Percentiles rank a stretch among this genome's conserved stretches.
phyloP scores from a whole-genome alignment of 2,888 invertebrate genomes.

The Drosophila engyochracea region DNA sequence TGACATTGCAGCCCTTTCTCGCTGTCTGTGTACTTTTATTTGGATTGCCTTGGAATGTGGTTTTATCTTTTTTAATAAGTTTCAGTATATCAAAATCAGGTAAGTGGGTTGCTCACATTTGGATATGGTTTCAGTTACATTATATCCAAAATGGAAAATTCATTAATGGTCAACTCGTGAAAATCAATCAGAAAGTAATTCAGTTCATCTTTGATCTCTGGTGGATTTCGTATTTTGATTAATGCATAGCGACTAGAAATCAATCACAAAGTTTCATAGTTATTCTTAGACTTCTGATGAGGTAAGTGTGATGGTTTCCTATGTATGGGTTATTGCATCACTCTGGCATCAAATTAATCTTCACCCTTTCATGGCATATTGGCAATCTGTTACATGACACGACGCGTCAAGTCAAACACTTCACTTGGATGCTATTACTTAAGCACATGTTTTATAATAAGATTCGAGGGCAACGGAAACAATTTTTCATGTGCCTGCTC shows the following conservation, averaged over 20 bases:
- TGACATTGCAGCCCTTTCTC: too few species aligned
- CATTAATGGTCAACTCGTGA: not conserved
- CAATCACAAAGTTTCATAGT: not conserved
- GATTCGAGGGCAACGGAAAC: constrained; percentile 60
- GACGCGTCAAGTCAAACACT: constrained; percentile 62
- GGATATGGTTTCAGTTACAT: not conserved
- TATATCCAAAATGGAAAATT: not conserved
- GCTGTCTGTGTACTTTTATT: not conserved
- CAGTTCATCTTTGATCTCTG: not conserved
- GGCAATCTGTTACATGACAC: constrained; percentile 79
- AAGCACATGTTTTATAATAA: constrained; percentile 82
- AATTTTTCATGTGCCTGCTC: constrained; percentile 74
- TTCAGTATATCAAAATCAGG: not conserved
- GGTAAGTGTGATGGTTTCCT: constrained; percentile 7
- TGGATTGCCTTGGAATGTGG: not conserved
- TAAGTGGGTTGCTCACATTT: not conserved
- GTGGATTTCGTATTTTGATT: constrained; percentile 3
- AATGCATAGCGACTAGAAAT: constrained; percentile 1
- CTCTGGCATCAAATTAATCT: constrained; percentile 54
- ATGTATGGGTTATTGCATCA: constrained; percentile 6
- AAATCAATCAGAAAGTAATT: not conserved
- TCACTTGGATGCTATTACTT: constrained; percentile 75
- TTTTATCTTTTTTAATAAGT: not conserved
- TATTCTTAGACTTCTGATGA: not conserved
- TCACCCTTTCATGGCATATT: constrained; percentile 59